Percentiles rank a stretch among this genome's conserved stretches.
These are phyloP conservation scores for Greenwoodochromis staneri DNA, from an alignment of 2,113 vertebrate genomes.

Conservation along the genomic window DNA sequence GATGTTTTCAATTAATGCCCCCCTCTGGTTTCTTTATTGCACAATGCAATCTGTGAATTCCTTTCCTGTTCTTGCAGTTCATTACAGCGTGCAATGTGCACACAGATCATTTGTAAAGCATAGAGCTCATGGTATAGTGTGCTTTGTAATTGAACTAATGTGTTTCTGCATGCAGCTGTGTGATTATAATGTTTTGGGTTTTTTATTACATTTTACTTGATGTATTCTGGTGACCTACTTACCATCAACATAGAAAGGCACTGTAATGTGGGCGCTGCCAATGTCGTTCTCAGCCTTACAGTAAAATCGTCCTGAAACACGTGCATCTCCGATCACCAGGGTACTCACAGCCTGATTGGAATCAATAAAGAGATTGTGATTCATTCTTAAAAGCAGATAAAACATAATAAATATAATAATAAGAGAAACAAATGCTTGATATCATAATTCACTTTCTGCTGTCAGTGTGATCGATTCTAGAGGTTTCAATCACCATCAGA, in stretches of 20 bases:
- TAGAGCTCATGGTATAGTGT: not conserved
- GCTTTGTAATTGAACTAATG: not conserved
- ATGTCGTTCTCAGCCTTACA: slow-evolving; percentile 74
- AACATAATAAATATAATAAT: not conserved
- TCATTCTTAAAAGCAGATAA: not conserved
- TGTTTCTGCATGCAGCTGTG: not conserved
- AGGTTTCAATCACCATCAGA: not conserved
- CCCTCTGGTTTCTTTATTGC: slow-evolving; percentile 55
- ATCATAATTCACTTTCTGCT: not conserved
- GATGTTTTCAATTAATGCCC: slow-evolving; percentile 71
- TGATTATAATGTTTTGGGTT: not conserved
- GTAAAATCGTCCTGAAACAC: slow-evolving; percentile 71
- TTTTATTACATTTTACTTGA: not conserved
- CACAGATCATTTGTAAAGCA: slow-evolving; percentile 17
- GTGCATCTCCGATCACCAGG: slow-evolving; percentile 61
- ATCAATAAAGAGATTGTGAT: not conserved
- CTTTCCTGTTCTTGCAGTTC: slow-evolving; percentile 26
- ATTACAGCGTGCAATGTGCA: slow-evolving; percentile 22
- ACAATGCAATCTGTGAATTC: slow-evolving; percentile 60
- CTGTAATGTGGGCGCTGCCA: slow-evolving; percentile 47
- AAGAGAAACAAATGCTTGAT: not conserved
- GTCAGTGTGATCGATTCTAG: not conserved
- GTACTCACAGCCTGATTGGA: slow-evolving; percentile 73
- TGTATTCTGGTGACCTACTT: slow-evolving; percentile 28
- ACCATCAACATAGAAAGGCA: slow-evolving; percentile 80